These are phyloP conservation scores for Notechis scutatus DNA, from an alignment of 2,113 vertebrate genomes.

Conservation along the genomic window DNA sequence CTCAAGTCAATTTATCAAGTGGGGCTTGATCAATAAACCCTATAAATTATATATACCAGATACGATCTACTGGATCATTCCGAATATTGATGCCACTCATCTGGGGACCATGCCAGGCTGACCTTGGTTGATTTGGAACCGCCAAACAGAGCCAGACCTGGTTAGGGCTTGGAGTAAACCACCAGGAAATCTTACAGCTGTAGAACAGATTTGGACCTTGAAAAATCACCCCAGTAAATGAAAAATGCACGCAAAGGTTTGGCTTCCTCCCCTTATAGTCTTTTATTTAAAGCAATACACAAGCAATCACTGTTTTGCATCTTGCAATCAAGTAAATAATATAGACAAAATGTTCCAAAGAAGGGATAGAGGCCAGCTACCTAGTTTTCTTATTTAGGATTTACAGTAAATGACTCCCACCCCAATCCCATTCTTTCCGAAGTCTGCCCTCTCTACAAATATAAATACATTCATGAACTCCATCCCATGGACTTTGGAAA, in stretches of 20 bases:
- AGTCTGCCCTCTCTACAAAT: background rate
- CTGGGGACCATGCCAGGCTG: background rate
- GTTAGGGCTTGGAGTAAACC: background rate
- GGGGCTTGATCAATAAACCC: background rate
- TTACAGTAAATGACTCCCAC: background rate
- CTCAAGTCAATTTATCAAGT: background rate
- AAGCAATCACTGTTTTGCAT: background rate
- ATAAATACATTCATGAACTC: slow-evolving; percentile 10
- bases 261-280: background rate
- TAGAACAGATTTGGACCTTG: background rate
- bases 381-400: background rate
- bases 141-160: background rate
- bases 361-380: background rate
- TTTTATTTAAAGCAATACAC: background rate
- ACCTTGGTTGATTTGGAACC: background rate
- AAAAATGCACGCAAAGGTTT: background rate
- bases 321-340: background rate
- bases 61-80: background rate
- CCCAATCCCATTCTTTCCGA: background rate
- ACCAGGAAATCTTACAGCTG: background rate
- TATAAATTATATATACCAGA: background rate
- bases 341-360: background rate
- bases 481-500: background rate
- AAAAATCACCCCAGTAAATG: background rate
- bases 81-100: background rate